These are phyloP conservation scores for Mus spicilegus DNA, from an alignment of 2,113 vertebrate genomes.

Conservation along the genomic window DNA sequence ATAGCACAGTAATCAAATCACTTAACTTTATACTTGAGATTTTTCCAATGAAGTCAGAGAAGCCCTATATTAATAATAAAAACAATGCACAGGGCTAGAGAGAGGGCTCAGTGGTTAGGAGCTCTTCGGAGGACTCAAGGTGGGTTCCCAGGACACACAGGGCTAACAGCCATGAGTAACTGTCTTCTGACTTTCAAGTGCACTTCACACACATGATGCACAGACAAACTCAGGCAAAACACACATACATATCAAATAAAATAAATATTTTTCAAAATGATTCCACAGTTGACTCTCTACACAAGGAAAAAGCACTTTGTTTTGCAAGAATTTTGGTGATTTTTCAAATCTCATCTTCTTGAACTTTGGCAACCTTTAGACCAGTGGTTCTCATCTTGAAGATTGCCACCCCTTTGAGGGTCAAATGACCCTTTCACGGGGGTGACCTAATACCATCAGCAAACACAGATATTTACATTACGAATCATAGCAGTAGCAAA, in stretches of 20 bases:
- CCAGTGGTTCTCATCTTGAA: not conserved
- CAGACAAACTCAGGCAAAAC: not conserved
- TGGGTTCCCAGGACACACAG: not conserved
- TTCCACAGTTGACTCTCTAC: not conserved
- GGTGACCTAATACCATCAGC: not conserved
- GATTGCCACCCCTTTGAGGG: not conserved
- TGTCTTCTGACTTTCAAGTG: not conserved
- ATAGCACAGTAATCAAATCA: conserved; percentile 28
- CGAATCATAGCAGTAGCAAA: not conserved
- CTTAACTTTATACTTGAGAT: conserved; percentile 32
- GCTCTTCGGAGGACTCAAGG: not conserved
- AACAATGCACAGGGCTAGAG: not conserved
- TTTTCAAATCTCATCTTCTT: conserved; percentile 10
- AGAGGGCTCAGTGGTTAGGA: not conserved
- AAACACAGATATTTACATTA: not conserved
- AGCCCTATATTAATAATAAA: not conserved
- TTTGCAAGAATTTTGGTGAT: conserved; percentile 44
- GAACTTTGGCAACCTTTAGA: conserved; percentile 12
- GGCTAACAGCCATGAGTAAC: no score
- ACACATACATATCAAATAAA: not conserved
- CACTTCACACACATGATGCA: not conserved
- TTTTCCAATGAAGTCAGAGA: conserved; percentile 42
- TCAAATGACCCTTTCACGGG: not conserved
- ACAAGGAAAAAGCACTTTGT: not conserved
- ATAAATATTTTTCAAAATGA: not conserved